phyloP scores from a whole-genome alignment of 2,113 vertebrate genomes.

The Atractosteus spatula region DNA sequence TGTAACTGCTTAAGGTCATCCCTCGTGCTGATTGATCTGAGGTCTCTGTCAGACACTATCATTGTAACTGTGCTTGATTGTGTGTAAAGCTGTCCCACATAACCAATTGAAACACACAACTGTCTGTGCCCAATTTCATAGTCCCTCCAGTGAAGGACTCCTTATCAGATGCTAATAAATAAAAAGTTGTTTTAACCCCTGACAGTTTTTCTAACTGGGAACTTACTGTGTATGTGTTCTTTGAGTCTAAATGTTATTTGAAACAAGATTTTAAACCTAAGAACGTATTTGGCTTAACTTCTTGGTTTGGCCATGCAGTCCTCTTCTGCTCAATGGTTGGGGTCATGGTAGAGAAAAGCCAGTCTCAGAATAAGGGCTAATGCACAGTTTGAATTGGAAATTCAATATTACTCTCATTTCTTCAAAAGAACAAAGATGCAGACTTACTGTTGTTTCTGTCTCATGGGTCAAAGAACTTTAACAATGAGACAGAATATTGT shows the following conservation, averaged over 20 bases:
- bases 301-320: no score
- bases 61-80: conserved; percentile 26
- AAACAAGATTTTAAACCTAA: no score
- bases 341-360: not conserved
- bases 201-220: no score
- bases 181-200: no score
- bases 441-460: conserved; percentile 64
- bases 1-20: not conserved
- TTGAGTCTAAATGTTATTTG: no score
- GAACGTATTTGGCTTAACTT: no score
- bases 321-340: not conserved
- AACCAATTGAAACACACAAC: not conserved
- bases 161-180: no score
- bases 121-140: no score
- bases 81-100: not conserved
- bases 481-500: conserved; percentile 64
- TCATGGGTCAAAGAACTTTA: conserved; percentile 67
- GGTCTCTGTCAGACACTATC: conserved; percentile 14
- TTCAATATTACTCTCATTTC: conserved; percentile 55
- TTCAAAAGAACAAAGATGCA: conserved; percentile 51
- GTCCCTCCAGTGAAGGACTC: no score
- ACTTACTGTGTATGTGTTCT: no score
- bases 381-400: conserved; percentile 28
- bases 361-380: not conserved
- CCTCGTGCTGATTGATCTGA: conserved; percentile 14